Base-by-base conservation (phyloP, 2,113 vertebrate genomes). In the Pungitius pungitius region DNA sequence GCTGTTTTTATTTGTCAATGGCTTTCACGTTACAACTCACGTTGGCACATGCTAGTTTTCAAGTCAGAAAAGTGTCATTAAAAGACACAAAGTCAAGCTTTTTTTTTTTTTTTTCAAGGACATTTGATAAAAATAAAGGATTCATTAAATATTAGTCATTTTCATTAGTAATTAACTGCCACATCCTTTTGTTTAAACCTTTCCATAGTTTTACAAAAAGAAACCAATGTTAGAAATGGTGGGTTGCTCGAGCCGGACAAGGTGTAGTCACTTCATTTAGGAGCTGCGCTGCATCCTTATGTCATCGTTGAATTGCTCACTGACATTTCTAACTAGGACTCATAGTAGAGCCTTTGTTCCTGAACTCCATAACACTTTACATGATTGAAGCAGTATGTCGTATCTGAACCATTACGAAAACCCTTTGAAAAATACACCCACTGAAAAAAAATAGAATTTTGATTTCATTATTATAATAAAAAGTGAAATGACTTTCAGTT, bases 401-500 rank as follows among this genome's bases (percentile, higher is more conserved):
- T 35, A 6, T 35, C 33, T 35, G 33, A 6, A 35, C 33, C 33
- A 4, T 35, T 6, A 6, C 7, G 33, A 6, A 35, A 35, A 35
- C 33, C 33, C 7, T 35, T 35, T n/a, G n/a, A 6, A 35, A 35
- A 35, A 35, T 35, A 35, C 33, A 35, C 33, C 33, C 1, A 35
- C 33, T 35, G 33, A 35, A 35, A 35, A 4, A 35, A 35, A 35
- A 4, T 35, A 35, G 5, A 35, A 35, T 35, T 3, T 30, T 30
- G 30, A 30, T 30, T 30, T 5, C 30, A 5, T n/a, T n/a, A n/a
- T n/a, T n/a, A 30, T 30, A 30, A 30, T 3, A 30, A 30, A 30
- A 30, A n/a, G n/a, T n/a, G 88, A 89, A 90, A 90, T 80, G 71
- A 85, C 87, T n/a, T 78, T 55, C 55, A 39, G 15, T 18, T 59